These are phyloP conservation scores for Diarsia dahlii DNA, from an alignment of 2,888 invertebrate genomes.

Conservation along the genomic window DNA sequence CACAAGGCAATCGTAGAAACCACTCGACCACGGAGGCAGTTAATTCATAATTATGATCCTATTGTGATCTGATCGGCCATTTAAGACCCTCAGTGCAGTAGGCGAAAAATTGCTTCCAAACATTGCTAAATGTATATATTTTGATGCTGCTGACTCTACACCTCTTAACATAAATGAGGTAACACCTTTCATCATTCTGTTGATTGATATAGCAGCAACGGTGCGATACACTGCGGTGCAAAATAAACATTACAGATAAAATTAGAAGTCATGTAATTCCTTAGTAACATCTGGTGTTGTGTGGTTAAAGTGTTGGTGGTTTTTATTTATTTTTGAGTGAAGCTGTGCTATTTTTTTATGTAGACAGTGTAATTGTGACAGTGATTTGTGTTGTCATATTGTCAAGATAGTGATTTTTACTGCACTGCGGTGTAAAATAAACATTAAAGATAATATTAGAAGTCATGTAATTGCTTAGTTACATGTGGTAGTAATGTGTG, in stretches of 20 bases:
- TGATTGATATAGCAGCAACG: constrained; percentile 34
- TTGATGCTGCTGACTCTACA: neutral
- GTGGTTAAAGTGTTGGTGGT: constrained; percentile 3
- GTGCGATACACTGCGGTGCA: constrained; percentile 15
- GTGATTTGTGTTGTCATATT: constrained; percentile 13
- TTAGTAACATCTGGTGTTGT: constrained; percentile 25
- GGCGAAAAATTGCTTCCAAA: too few species aligned
- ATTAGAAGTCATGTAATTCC: constrained; percentile 37
- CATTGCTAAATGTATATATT: too few species aligned
- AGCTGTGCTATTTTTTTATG: constrained; percentile 19
- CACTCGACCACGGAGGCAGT: too few species aligned
- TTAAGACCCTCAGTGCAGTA: too few species aligned
- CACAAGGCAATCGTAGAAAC: too few species aligned
- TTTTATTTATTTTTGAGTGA: constrained; percentile 3
- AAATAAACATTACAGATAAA: constrained; percentile 49
- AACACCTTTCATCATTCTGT: constrained; percentile 32
- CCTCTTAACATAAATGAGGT: constrained; percentile 10
- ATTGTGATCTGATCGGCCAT: too few species aligned
- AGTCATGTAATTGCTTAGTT: constrained; percentile 28
- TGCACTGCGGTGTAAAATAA: constrained; percentile 30
- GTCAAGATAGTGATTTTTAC: neutral
- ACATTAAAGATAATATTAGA: constrained; percentile 43
- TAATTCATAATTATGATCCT: too few species aligned
- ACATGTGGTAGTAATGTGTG: constrained; percentile 18
- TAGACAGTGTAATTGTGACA: constrained; percentile 28